Percentiles rank a stretch among this genome's conserved stretches.
Evolutionary conservation across 2,888 invertebrate genomes (phyloP).

Genomic region (Limnephilus rhombicus): DNA sequence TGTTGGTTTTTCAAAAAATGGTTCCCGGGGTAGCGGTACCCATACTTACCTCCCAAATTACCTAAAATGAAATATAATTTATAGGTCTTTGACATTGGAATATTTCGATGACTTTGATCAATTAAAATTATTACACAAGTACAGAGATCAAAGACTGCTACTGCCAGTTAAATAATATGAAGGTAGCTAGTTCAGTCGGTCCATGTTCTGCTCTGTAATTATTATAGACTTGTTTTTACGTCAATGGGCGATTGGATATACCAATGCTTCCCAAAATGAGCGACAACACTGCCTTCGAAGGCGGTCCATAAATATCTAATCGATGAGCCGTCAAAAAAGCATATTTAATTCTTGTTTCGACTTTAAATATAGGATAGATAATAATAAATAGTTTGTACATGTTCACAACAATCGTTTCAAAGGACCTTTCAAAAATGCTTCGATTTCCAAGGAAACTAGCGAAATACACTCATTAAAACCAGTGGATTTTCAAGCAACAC

Average conservation of each 20-base stretch:
- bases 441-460: too few relatives aligned
- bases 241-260: background rate
- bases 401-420: too few relatives aligned
- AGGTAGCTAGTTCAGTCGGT: background rate
- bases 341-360: too few relatives aligned
- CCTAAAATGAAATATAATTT: too few relatives aligned
- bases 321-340: background rate
- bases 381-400: too few relatives aligned
- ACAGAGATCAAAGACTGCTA: background rate
- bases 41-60: too few relatives aligned
- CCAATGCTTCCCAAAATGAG: background rate
- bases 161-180: background rate
- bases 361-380: too few relatives aligned
- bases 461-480: too few relatives aligned
- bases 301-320: background rate
- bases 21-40: too few relatives aligned
- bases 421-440: too few relatives aligned
- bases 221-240: background rate
- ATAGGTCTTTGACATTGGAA: background rate
- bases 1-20: too few relatives aligned
- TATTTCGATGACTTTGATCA: background rate
- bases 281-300: background rate
- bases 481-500: too few relatives aligned
- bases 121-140: background rate
- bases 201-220: conserved; percentile 14